A percentile compares a stretch with the other conserved stretches of the same genome.
Conservation (phyloP, 2,113 vertebrate species). For the Nothocercus julius region DNA sequence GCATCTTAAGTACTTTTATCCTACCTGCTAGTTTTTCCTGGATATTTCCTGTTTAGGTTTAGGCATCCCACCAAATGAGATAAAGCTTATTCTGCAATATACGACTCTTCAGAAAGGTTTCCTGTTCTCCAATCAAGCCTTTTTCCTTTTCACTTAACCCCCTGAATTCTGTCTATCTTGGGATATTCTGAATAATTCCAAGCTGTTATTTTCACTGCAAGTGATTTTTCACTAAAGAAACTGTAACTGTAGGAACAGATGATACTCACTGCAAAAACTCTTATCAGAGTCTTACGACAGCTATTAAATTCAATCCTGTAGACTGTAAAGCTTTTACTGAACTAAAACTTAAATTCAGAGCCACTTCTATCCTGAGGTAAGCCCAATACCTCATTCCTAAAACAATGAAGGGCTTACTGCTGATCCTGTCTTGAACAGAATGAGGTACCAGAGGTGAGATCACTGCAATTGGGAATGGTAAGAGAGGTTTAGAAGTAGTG, state of each 20-base stretch:
- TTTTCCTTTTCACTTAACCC: background rate
- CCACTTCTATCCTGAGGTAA: constrained; percentile 1
- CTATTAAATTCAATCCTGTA: background rate
- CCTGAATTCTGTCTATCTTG: background rate
- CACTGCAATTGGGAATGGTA: background rate
- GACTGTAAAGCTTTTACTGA: background rate
- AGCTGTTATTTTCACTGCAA: background rate
- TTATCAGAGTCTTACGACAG: background rate
- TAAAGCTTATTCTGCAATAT: background rate
- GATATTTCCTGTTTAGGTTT: background rate
- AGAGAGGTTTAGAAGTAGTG: background rate
- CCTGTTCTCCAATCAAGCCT: background rate
- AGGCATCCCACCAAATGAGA: background rate
- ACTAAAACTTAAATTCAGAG: constrained; percentile 32
- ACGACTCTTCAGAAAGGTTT: background rate
- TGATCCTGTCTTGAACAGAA: constrained; percentile 9
- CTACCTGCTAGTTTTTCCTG: background rate
- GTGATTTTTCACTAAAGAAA: background rate
- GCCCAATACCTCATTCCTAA: background rate
- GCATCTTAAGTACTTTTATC: background rate
- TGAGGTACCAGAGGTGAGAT: background rate
- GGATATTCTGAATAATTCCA: background rate
- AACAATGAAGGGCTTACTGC: background rate
- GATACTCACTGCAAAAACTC: background rate
- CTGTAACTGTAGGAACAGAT: background rate